Evolutionary conservation across 2,113 vertebrate species (phyloP), one percentile per base, ranked within the genome.

Genomic region (Coptodon rendalli): DNA sequence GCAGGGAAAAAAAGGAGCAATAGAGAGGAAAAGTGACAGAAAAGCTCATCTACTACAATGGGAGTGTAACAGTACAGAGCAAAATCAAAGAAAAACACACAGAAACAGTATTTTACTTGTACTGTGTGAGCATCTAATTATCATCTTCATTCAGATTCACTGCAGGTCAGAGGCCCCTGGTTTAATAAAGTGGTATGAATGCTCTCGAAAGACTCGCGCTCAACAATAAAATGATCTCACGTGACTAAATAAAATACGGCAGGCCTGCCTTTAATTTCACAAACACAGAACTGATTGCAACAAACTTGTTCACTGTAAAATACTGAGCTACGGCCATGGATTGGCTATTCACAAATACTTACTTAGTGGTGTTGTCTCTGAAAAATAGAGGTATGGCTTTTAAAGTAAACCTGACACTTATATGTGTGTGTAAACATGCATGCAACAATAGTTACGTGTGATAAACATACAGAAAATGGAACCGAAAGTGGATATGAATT

Each of bases 181-280:
- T 34, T 50, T 9, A 85, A 38, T 73, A 11, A 43, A 36, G 27
- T 71, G 36, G 24, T 40, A 66, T 76, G 17, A 34, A 87, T 80
- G 22, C 38, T 71, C 57, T 78, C 53, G 24, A 71, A 78, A 52
- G 27, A 78, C 31, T 52, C 36, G 38, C 6, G 68, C 43, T 52
- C 7, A 11, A 61, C 86, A 61, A 85, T 88, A 79, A 83, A 86
- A 89, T 52, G 52, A 59, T 36, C 57, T 83, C 63, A 86, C 73
- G 80, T 81, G 82, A 82, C 61, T 22, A 59, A 80, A 53, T 24
- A 83, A 80, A 54, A 38, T 82, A 36, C 4, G 0, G 10, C 80
- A 76, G 81, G 29, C 71, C 81, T 24, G 53, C 76, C 48, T 89
- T 78, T 66, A 45, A 88, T 36, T 63, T 76, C n/a, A 73, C 36